Evolutionary conservation across 2,113 vertebrate species (phyloP).

Genomic region (Aix galericulata): DNA sequence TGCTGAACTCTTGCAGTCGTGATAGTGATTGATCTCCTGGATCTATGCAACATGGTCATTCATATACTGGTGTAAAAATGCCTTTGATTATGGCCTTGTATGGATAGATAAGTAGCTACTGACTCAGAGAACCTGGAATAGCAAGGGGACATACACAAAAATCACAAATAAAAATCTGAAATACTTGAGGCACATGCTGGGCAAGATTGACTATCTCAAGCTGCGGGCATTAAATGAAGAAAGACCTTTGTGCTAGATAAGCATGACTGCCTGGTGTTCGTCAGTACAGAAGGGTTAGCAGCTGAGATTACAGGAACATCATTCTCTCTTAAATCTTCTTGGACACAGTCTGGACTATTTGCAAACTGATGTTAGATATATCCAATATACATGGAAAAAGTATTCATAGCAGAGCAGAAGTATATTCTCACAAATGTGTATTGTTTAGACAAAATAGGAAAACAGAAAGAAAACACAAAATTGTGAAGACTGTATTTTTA

Average conservation of each 20-base stretch:
- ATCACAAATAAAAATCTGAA: constrained; percentile 32
- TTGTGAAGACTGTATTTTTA: neutral
- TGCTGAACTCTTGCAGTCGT: neutral
- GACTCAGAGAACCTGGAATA: neutral
- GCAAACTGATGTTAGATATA: constrained; percentile 3
- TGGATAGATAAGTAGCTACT: neutral
- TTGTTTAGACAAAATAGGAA: neutral
- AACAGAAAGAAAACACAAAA: neutral
- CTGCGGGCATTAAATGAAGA: constrained; percentile 28
- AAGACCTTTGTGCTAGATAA: constrained; percentile 51
- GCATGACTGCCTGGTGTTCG: constrained; percentile 31
- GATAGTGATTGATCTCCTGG: neutral
- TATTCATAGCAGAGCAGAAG: neutral
- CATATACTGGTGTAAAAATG: neutral
- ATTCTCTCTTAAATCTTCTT: constrained; percentile 51
- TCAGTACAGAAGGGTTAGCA: constrained; percentile 28
- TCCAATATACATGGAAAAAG: neutral
- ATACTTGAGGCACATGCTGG: neutral
- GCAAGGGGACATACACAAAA: neutral
- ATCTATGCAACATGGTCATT: neutral
- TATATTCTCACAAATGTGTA: neutral
- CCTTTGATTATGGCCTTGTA: constrained; percentile 27
- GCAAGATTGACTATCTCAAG: constrained; percentile 31
- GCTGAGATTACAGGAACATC: constrained; percentile 35
- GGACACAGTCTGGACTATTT: constrained; percentile 40